Evolutionary conservation across 2,888 invertebrate genomes (phyloP).

Genomic region (Machimus rusticus): DNA sequence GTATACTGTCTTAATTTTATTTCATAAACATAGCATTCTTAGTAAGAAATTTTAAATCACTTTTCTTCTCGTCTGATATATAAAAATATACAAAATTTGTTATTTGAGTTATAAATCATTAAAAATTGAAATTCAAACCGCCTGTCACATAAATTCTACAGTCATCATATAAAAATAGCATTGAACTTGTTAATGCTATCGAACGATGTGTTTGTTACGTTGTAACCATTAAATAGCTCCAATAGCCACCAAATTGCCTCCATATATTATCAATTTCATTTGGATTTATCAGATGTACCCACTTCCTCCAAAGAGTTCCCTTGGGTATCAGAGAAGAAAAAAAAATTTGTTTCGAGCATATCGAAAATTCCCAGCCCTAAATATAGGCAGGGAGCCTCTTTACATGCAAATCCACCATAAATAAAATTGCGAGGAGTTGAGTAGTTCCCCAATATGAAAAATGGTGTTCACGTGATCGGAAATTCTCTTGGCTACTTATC

Average conservation of each 20-base stretch:
- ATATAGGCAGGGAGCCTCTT: not conserved
- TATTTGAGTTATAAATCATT: not conserved
- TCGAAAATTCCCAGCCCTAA: not conserved
- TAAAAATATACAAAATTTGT: too few species aligned
- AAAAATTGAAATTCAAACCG: not conserved
- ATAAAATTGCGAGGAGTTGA: slow-evolving; percentile 6
- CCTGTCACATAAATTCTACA: not conserved
- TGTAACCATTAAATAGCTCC: not conserved
- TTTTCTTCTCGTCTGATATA: too few species aligned
- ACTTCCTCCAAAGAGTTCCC: not conserved
- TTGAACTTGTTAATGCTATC: not conserved
- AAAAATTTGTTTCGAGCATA: not conserved
- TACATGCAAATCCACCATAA: slow-evolving; percentile 1
- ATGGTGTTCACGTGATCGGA: slow-evolving; percentile 12
- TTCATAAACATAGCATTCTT: not conserved
- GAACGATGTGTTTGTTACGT: not conserved
- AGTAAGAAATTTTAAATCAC: not conserved
- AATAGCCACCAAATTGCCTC: not conserved
- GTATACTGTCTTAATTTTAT: not conserved
- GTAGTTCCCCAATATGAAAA: not conserved
- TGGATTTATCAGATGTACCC: not conserved
- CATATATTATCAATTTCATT: not conserved
- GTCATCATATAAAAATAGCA: not conserved
- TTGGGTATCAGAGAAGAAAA: not conserved
- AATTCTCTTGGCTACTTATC: slow-evolving; percentile 12